Evolutionary conservation across 2,113 vertebrate species (phyloP).

Genomic region (Falco punctatus): DNA sequence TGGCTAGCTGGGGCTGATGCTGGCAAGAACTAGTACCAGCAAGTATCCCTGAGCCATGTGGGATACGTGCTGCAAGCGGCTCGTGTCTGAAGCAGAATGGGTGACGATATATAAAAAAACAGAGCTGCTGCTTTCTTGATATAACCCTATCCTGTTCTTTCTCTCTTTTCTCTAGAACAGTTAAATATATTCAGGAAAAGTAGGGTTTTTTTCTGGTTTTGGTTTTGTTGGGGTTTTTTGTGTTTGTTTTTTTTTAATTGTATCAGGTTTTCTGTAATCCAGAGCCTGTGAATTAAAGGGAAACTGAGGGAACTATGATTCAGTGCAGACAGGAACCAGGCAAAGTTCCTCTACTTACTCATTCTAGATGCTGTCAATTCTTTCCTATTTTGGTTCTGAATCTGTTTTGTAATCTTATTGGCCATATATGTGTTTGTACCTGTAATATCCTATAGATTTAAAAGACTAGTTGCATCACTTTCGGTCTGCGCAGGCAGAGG

Average conservation of each 20-base stretch:
- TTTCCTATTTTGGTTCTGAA: constrained; percentile 16
- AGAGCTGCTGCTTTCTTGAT: neutral
- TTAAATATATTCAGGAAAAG: neutral
- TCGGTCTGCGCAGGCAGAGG: neutral
- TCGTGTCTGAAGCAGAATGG: neutral
- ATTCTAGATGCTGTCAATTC: constrained; percentile 35
- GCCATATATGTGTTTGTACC: neutral
- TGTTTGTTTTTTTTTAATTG: neutral
- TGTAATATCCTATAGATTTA: neutral
- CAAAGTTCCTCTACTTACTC: constrained; percentile 38
- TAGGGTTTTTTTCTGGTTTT: neutral
- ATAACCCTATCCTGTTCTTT: neutral
- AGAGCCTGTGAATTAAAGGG: neutral
- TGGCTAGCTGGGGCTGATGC: neutral
- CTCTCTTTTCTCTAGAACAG: neutral
- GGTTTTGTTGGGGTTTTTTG: neutral
- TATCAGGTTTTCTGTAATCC: neutral
- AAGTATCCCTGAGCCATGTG: neutral
- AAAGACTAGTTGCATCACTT: neutral
- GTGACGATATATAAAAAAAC: neutral
- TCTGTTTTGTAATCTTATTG: neutral
- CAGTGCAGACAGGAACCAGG: constrained; percentile 40
- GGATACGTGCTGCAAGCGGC: neutral
- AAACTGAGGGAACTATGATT: constrained; percentile 39
- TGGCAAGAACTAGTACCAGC: neutral